Conservation (phyloP, 2,888 invertebrate species). For the Tubulanus polymorphus region DNA sequence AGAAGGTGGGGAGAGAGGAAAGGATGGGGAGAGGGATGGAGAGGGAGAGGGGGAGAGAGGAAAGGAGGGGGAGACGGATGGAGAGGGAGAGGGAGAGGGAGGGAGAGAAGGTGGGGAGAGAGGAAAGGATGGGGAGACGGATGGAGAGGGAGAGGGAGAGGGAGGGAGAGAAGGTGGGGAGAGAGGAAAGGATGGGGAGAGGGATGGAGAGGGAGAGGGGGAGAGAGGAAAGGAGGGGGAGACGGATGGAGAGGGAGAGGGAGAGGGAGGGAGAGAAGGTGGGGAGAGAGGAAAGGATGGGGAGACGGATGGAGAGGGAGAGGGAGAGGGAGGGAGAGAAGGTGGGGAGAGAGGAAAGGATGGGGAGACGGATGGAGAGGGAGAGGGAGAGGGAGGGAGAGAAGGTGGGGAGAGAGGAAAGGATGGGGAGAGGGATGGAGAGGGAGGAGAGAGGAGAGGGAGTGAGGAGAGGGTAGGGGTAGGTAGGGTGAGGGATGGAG, state of each 20-base stretch:
- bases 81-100: neutral
- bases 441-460: slow-evolving; percentile 3
- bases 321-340: slow-evolving; percentile 6
- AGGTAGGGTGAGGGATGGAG: no score
- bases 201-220: no score
- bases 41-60: no score
- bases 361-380: slow-evolving; percentile 5
- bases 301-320: slow-evolving; percentile 2
- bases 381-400: slow-evolving; percentile 1
- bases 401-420: slow-evolving; percentile 6
- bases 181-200: neutral
- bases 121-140: no score
- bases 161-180: no score
- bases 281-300: neutral
- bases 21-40: no score
- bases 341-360: no score
- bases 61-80: no score
- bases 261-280: neutral
- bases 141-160: no score
- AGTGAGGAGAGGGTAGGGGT: slow-evolving; percentile 6
- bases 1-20: no score
- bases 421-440: slow-evolving; percentile 7
- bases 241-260: neutral
- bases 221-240: no score
- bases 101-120: no score